Evolutionary conservation across 2,888 invertebrate genomes (phyloP), one percentile per base, ranked within the genome.

Genomic region (Hyppa rectilinea): DNA sequence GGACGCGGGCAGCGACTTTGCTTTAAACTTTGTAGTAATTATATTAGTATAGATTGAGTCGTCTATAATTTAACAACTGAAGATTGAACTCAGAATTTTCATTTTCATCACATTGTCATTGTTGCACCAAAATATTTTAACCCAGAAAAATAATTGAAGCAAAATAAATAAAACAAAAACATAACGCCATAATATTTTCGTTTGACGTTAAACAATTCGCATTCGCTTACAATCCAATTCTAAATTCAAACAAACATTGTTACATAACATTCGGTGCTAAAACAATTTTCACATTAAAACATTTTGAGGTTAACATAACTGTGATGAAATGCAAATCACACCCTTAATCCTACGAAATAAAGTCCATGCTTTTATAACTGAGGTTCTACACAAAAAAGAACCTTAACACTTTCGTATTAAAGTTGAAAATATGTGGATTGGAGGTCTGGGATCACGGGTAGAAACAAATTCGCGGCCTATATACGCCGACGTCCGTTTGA

Each of bases 401-500:
- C 62, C 63, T 45, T 81, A 53, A 17, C 0, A 0, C 0, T 0
- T 9, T 9, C 0, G 0, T 1, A 1, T 49, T 69, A 80, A 40
- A 58, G 67, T 78, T 58, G 10, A 73, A 40, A 67, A 61, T 83
- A 9, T 6, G 2, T 26, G 14, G 14, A 9, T 10, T 34, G 0
- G 4, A 17, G 26, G 36, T 60, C 45, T 81, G 79, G 79, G 80
- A 81, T 75, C 78, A 50, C 52, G 50, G 68, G 72, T 67, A 72
- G 73, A 49, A 62, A 78, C 72, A 68, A 80, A 83, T 82, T 85
- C 77, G 85, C 88, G 91, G 84, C 89, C 90, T 88, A 91, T 87
- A 90, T 91, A 89, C 88, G 87, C 87, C 81, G 82, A 56, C 88
- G 85, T 91, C 91, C 91, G 90, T 81, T 88, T 78, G 87, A 86